Base-by-base conservation (phyloP, 1,140 invertebrate species). In the Bombus terrestris region DNA sequence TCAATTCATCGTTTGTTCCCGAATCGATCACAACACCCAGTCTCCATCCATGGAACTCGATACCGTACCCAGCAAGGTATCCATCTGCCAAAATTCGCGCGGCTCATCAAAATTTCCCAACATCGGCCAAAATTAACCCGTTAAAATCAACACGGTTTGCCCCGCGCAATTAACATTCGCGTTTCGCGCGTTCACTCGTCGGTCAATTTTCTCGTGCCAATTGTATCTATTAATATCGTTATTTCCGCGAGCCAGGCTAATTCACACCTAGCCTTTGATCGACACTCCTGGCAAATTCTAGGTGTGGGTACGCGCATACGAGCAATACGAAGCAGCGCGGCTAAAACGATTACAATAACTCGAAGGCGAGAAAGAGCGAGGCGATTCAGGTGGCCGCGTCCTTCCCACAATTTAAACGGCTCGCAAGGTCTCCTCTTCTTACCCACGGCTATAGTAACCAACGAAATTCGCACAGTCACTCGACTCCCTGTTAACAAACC, bases 401-500 rank as follows among this genome's bases (percentile, higher is more conserved):
- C 88, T 89, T 90, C 88, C 81, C 85, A 89, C 80, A 85, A 78
- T 87, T 85, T 77, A 80, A 86, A 72, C 85, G 81, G 77, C 76
- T 43, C 43, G 87, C 66, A 53, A 39, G 37, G 32, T 47, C n/a
- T 9, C 15, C 15, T 22, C 22, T 32, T 37, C 72, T 87, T 74
- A 66, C 62, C 72, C 81, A 77, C 81, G 80, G 32, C 35, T 22
- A 35, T 37, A 25, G 28, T 75, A 57, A 28, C 53, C 68, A 28
- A 66, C 81, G 69, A 87, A 62, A 89, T 80, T 85, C 89, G 89
- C 87, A 18, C 37, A 90, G 88, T 90, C 89, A 90, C 86, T 53
- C 68, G 47, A 81, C 72, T 81, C 59, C 79, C 89, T 83, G 88
- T 90, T 90, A 90, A 90, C 89, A 75, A 87, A 87, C 81, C 86